Conservation (phyloP, 2,888 invertebrate genomes). For the Rotaria socialis region DNA sequence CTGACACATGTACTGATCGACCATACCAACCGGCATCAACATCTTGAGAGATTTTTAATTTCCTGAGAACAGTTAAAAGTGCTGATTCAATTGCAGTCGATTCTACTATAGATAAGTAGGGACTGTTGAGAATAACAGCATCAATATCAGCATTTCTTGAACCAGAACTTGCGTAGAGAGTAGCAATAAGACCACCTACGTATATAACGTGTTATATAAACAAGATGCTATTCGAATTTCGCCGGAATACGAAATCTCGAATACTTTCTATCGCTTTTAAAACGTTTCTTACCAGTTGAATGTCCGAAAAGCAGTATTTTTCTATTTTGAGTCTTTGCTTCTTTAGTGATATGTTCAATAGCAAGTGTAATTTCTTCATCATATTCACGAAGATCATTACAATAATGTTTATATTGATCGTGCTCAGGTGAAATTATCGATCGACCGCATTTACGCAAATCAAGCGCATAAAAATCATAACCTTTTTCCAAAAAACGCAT, state of each 20-base stretch:
- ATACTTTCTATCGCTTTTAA: neutral
- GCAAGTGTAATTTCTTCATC: neutral
- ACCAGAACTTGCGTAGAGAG: neutral
- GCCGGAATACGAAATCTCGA: no score
- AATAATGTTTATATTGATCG: neutral
- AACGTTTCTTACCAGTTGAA: neutral
- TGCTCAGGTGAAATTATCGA: constrained; percentile 1
- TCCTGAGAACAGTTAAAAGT: neutral
- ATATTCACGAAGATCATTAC: neutral
- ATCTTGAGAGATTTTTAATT: neutral
- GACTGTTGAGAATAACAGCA: neutral
- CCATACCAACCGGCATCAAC: neutral
- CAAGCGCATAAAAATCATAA: constrained; percentile 11
- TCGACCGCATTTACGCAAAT: constrained; percentile 4
- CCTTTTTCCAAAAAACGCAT: neutral
- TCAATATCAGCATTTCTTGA: neutral
- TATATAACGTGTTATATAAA: neutral
- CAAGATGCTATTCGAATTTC: no score
- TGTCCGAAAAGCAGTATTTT: neutral
- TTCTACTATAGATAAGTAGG: neutral
- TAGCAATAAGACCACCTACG: neutral
- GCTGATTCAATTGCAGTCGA: neutral
- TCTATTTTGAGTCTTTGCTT: neutral
- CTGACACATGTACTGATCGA: neutral
- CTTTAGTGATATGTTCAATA: neutral